These are phyloP conservation scores for Peucedramus taeniatus DNA, from an alignment of 2,113 vertebrate genomes.

Conservation along the genomic window DNA sequence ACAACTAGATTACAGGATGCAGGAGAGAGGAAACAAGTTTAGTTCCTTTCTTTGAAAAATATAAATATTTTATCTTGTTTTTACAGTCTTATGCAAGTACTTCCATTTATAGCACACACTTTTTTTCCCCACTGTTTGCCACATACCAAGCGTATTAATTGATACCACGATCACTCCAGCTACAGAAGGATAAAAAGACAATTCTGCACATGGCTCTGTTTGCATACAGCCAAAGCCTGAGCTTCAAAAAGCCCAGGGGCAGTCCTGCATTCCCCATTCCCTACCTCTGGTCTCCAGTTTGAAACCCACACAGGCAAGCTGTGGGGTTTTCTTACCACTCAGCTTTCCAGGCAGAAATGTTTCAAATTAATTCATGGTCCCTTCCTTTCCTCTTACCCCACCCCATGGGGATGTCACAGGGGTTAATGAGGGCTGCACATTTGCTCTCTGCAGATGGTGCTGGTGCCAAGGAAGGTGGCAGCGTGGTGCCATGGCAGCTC, in stretches of 20 bases:
- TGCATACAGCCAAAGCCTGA: neutral
- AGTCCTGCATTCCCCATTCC: neutral
- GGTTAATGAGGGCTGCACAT: neutral
- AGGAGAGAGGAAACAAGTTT: neutral
- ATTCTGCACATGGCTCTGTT: neutral
- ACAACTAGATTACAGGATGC: neutral
- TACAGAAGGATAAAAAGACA: neutral
- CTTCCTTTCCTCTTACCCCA: neutral
- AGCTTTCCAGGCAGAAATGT: neutral
- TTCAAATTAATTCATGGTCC: neutral
- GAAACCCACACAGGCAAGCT: neutral
- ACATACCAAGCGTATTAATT: neutral
- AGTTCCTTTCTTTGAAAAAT: neutral
- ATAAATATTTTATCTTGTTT: neutral
- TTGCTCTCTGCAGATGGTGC: neutral
- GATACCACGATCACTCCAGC: neutral
- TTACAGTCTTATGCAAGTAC: neutral
- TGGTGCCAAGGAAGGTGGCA: neutral
- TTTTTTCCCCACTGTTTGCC: neutral
- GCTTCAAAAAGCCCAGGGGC: neutral
- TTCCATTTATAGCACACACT: neutral
- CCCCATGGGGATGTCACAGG: neutral
- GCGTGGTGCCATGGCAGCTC: fast-evolving
- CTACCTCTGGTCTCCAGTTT: neutral
- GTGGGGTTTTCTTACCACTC: neutral